These are phyloP conservation scores for Actinopyga echinites DNA, from an alignment of 53 echinoderm and acorn worm species.

Conservation along the genomic window DNA sequence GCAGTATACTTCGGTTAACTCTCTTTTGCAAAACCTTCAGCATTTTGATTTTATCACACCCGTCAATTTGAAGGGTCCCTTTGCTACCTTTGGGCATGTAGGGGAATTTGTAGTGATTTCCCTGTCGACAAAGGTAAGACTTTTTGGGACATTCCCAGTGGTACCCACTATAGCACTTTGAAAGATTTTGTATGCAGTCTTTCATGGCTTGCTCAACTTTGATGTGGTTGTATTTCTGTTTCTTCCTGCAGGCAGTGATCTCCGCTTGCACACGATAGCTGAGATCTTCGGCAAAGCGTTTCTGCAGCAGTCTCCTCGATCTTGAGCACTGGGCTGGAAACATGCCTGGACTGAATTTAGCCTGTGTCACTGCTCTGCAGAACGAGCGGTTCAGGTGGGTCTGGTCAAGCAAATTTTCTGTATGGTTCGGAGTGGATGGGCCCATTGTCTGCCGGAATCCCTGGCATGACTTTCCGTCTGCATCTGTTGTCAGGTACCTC, in stretches of 20 bases:
- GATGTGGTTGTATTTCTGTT: background rate
- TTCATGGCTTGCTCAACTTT: background rate
- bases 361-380: background rate
- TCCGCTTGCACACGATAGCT: slow-evolving; percentile 6
- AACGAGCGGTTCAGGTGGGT: slow-evolving; percentile 21
- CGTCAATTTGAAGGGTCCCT: background rate
- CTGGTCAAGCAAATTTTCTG: background rate
- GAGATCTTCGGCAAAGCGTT: slow-evolving; percentile 3
- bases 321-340: background rate
- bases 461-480: slow-evolving; percentile 14
- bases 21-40: background rate
- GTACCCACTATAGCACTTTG: background rate
- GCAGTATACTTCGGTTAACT: background rate
- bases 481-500: slow-evolving; percentile 11
- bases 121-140: background rate
- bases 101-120: background rate
- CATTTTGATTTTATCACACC: background rate
- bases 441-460: slow-evolving; percentile 18
- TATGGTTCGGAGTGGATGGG: background rate
- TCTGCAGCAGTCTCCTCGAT: background rate
- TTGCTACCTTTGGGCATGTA: background rate
- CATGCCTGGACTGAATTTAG: background rate
- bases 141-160: background rate
- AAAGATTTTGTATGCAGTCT: background rate
- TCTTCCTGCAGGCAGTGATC: background rate